Conservation (phyloP, 1,140 invertebrate species). For the Papilio aristodemus region DNA sequence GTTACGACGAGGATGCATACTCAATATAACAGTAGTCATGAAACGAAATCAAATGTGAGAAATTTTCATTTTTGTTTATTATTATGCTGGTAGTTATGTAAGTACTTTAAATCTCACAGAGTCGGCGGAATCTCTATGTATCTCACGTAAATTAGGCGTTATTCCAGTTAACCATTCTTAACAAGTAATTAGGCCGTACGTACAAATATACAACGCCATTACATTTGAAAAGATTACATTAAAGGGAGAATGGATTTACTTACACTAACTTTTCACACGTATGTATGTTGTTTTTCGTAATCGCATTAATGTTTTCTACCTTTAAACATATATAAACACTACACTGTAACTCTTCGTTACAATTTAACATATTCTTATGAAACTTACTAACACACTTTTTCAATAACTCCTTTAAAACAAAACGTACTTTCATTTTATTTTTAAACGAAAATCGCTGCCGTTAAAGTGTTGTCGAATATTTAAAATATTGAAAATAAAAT, state of each 20-base stretch:
- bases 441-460: background rate
- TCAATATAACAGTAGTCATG: too few relatives aligned
- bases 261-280: background rate
- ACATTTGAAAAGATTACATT: slow-evolving; percentile 12
- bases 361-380: too few relatives aligned
- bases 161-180: slow-evolving; percentile 2
- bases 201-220: slow-evolving; percentile 1
- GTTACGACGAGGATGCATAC: too few relatives aligned
- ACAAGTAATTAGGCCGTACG: background rate
- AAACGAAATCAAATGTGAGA: too few relatives aligned
- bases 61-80: background rate
- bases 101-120: background rate
- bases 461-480: slow-evolving; percentile 13
- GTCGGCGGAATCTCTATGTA: background rate
- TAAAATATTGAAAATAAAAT: slow-evolving; percentile 13
- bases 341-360: too few relatives aligned
- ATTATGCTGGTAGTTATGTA: background rate
- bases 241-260: background rate
- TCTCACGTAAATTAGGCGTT: slow-evolving; percentile 13
- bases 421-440: background rate
- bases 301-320: too few relatives aligned
- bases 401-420: background rate
- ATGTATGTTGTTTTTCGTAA: too few relatives aligned
- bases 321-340: too few relatives aligned
- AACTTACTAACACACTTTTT: too few relatives aligned